Evolutionary conservation across 2,797 vertebrate genomes (phyloP).

Genomic region (Rhabdophis nuchalis): DNA sequence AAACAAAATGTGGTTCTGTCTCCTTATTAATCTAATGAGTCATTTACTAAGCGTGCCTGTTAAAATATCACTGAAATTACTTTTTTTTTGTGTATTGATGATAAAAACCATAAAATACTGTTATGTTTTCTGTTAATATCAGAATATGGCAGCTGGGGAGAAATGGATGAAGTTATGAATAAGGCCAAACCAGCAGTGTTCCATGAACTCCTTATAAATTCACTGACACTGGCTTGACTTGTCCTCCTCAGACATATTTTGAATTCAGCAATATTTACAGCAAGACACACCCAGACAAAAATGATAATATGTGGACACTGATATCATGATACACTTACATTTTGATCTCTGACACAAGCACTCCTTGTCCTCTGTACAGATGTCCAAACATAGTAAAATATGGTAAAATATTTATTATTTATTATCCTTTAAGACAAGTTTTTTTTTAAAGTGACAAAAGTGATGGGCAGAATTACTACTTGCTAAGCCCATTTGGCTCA

Average conservation of each 20-base stretch:
- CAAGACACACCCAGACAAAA: background rate
- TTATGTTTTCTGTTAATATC: background rate
- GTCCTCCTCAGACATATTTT: background rate
- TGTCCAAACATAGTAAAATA: background rate
- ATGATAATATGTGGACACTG: background rate
- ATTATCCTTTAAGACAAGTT: background rate
- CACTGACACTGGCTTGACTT: background rate
- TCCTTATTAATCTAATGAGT: constrained; percentile 25
- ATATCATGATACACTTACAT: background rate
- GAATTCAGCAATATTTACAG: background rate
- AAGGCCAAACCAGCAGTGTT: background rate
- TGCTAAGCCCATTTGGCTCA: background rate
- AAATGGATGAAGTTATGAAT: background rate
- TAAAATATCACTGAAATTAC: background rate
- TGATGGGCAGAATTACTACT: background rate
- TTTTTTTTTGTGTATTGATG: background rate
- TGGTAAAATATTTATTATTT: background rate
- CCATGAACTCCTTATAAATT: background rate
- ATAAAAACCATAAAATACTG: background rate
- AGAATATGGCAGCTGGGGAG: background rate
- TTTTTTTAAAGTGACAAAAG: background rate
- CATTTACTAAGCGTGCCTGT: constrained; percentile 16
- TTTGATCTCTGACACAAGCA: background rate
- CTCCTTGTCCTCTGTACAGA: background rate
- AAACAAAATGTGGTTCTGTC: constrained; percentile 26